Conservation (phyloP, 2,888 invertebrate genomes). For the Chironomus riparius region DNA sequence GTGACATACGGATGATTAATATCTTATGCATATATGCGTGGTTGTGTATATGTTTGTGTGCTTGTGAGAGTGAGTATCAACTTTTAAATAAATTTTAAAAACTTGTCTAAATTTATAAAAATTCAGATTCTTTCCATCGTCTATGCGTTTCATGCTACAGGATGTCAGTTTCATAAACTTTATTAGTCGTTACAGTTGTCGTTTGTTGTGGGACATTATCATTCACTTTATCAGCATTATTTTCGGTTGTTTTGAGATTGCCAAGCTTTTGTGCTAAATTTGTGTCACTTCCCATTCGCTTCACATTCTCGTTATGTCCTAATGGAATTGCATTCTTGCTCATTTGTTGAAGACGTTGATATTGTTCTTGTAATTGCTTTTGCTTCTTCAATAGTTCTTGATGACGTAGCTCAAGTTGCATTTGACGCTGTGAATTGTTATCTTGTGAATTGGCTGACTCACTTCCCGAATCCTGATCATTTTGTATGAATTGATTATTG, state of each 20-base stretch:
- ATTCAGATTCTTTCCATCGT: constrained; percentile 35
- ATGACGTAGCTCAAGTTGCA: constrained; percentile 75
- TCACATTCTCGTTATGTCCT: constrained; percentile 56
- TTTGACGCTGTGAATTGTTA: constrained; percentile 55
- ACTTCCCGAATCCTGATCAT: constrained; percentile 44
- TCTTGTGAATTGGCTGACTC: constrained; percentile 69
- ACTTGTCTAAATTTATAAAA: constrained; percentile 10
- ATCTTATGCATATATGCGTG: too few relatives aligned
- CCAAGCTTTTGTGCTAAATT: constrained; percentile 72
- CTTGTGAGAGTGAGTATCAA: not conserved
- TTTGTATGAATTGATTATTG: constrained; percentile 38
- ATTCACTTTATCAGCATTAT: constrained; percentile 30
- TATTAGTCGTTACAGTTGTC: constrained; percentile 50
- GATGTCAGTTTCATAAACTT: constrained; percentile 89
- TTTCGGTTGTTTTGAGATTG: too few relatives aligned
- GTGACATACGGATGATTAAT: too few relatives aligned
- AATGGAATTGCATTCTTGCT: constrained; percentile 65
- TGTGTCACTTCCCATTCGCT: constrained; percentile 83
- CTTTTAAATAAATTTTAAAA: not conserved
- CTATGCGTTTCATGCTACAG: constrained; percentile 60
- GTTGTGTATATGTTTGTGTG: not conserved
- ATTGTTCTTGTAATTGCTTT: constrained; percentile 82
- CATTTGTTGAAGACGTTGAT: constrained; percentile 77
- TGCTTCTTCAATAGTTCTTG: constrained; percentile 83
- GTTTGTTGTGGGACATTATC: constrained; percentile 7